Base-by-base conservation (phyloP, 2,797 vertebrate genomes). In the Hapalemur alaotrensis region DNA sequence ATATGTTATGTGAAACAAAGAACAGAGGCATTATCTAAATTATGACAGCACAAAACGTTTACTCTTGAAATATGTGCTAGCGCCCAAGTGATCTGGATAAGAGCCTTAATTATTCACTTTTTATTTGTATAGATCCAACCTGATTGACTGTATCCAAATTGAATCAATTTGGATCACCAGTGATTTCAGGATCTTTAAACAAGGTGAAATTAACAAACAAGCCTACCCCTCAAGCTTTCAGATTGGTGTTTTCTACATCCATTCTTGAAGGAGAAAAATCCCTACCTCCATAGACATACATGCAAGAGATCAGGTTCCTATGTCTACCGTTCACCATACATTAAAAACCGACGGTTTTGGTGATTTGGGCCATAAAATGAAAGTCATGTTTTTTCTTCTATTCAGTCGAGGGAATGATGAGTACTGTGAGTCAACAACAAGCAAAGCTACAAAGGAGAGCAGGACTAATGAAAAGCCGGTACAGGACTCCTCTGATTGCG, bases 301-400 rank as follows among this genome's bases (percentile, higher is more conserved):
- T 32, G 43, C 54, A 92, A 80, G 65, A 92, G 54, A 87, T 18
- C 30, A 32, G 17, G 35, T 69, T 52, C 38, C 28, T 79, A 10
- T 5, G 22, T 30, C 50, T 76, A 52, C 3, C 80, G 46, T 83
- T 89, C 8, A 10, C 78, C 81, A 54, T 69, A 4, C 67, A 35
- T 43, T 43, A 75, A 90, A 95, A 86, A 59, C 5, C 61, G 65
- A 85, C 73, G 32, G 43, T 92, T 96, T 87, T 41, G 91, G 63
- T 72, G 85, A 48, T 88, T 82, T 80, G 87, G 65, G 32, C 35
- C 50, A 70, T 79, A 73, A 91, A 85, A 82, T 87, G 48, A 70
- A 96, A 96, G 91, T 95, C 93, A 93, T 86, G 81, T 86, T 80
- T 93, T 88, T 52, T 79, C 46, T 95, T 84, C 86, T 91, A 38